Conservation (phyloP, 2,797 vertebrate species). For the Sebastiscus tertius region DNA sequence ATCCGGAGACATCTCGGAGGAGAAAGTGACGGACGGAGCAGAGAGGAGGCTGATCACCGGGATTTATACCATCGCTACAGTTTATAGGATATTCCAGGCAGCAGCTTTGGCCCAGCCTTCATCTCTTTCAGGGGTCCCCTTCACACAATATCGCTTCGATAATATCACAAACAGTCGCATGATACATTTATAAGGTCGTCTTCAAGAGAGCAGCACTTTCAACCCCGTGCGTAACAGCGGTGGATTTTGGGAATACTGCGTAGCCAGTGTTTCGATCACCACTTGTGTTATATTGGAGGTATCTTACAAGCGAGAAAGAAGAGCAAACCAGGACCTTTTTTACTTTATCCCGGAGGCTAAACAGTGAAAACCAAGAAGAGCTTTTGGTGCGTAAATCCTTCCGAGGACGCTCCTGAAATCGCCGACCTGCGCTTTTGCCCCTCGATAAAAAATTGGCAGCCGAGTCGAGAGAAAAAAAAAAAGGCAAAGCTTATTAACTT, state of each 20-base stretch:
- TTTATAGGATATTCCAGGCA: constrained; percentile 65
- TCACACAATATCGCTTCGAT: constrained; percentile 52
- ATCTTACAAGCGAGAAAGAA: constrained; percentile 48
- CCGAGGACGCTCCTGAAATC: constrained; percentile 71
- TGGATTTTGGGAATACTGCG: constrained; percentile 66
- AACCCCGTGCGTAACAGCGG: constrained; percentile 74
- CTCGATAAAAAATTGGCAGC: constrained; percentile 63
- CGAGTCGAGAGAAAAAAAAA: constrained; percentile 55
- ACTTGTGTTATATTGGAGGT: constrained; percentile 49
- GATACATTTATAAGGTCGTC: constrained; percentile 42
- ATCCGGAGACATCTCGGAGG: constrained; percentile 66
- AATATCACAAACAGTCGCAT: constrained; percentile 31
- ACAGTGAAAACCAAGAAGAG: constrained; percentile 56
- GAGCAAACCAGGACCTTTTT: constrained; percentile 56
- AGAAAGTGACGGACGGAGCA: constrained; percentile 82
- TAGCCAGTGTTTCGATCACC: constrained; percentile 42
- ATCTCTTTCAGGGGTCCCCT: constrained; percentile 60
- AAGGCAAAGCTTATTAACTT: constrained; percentile 72
- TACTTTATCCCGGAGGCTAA: constrained; percentile 67
- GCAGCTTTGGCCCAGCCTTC: constrained; percentile 55
- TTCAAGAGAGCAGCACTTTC: constrained; percentile 54
- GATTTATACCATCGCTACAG: constrained; percentile 72
- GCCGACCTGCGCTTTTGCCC: constrained; percentile 71
- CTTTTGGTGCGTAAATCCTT: constrained; percentile 76
- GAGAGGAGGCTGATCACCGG: constrained; percentile 64